Conservation (phyloP, 2,797 vertebrate genomes). For the Eutrigla gurnardus region DNA sequence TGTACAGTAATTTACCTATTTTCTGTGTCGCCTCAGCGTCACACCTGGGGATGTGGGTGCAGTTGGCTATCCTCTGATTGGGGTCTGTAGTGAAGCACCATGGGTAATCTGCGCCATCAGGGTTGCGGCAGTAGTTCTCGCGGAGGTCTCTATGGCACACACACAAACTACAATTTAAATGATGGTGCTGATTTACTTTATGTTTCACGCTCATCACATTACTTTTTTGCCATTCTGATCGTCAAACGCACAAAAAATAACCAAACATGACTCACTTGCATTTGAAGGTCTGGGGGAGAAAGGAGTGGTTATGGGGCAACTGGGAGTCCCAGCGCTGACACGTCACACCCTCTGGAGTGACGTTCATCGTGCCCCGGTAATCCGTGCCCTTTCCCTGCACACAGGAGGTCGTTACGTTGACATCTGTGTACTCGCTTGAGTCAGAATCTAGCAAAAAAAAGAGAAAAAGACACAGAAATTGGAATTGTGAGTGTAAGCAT, state of each 20-base stretch:
- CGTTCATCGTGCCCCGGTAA: constrained; percentile 89
- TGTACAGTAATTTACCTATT: constrained; percentile 73
- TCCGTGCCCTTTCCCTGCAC: constrained; percentile 89
- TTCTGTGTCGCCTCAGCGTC: constrained; percentile 76
- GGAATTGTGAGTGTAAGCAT: constrained; percentile 12
- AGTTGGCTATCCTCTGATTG: constrained; percentile 91
- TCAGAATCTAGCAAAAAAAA: constrained; percentile 56
- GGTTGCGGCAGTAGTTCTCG: constrained; percentile 97
- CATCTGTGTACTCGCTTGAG: constrained; percentile 75
- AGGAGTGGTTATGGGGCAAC: constrained; percentile 93
- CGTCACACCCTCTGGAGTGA: constrained; percentile 90
- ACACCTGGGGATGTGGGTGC: constrained; percentile 95
- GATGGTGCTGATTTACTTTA: constrained; percentile 39
- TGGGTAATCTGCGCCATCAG: constrained; percentile 93
- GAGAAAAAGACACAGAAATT: constrained; percentile 4
- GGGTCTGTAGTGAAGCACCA: constrained; percentile 98
- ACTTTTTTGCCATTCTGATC: constrained; percentile 29
- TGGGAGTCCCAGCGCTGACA: constrained; percentile 97
- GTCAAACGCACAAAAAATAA: constrained; percentile 16
- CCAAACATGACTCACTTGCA: constrained; percentile 92
- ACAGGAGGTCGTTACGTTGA: constrained; percentile 85
- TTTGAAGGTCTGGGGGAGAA: constrained; percentile 94
- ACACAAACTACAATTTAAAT: constrained; percentile 71
- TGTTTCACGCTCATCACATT: constrained; percentile 10
- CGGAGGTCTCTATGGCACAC: constrained; percentile 88